Evolutionary conservation across 1,140 invertebrate genomes (phyloP).

Genomic region (Pseudomyrmex sp.): DNA sequence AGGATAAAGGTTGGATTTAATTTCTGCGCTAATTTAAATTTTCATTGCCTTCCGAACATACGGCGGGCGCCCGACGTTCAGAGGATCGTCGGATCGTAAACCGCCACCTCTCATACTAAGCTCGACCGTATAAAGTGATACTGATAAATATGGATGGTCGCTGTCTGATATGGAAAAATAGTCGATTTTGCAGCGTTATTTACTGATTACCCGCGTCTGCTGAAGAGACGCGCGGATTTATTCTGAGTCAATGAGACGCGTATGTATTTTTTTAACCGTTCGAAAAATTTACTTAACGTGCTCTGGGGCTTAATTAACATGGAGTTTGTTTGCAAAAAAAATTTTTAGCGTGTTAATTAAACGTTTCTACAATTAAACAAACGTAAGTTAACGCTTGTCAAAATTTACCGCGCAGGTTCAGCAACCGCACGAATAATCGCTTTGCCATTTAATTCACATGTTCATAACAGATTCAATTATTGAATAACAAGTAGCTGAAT

Average conservation of each 20-base stretch:
- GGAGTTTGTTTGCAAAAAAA: no score
- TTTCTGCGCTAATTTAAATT: conserved; percentile 75
- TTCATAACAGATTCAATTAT: no score
- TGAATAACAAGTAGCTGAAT: no score
- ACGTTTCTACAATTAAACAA: no score
- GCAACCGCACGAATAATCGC: no score
- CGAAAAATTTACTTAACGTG: no score
- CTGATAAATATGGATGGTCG: conserved; percentile 71
- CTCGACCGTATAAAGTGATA: conserved; percentile 65
- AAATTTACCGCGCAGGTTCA: no score
- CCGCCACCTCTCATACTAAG: conserved; percentile 59
- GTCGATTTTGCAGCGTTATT: conserved; percentile 47
- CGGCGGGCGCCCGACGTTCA: conserved; percentile 56
- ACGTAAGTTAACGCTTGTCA: no score
- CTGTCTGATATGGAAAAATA: conserved; percentile 57
- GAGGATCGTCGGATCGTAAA: conserved; percentile 65
- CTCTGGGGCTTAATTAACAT: no score
- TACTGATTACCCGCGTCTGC: conserved; percentile 19
- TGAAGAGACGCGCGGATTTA: not conserved
- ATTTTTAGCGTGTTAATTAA: no score
- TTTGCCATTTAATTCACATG: no score
- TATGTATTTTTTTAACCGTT: not conserved
- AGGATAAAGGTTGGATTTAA: conserved; percentile 73
- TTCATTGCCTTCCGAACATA: conserved; percentile 70
- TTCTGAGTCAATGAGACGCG: not conserved